Conservation (phyloP, 2,888 invertebrate species). For the Drosophila sordidula region DNA sequence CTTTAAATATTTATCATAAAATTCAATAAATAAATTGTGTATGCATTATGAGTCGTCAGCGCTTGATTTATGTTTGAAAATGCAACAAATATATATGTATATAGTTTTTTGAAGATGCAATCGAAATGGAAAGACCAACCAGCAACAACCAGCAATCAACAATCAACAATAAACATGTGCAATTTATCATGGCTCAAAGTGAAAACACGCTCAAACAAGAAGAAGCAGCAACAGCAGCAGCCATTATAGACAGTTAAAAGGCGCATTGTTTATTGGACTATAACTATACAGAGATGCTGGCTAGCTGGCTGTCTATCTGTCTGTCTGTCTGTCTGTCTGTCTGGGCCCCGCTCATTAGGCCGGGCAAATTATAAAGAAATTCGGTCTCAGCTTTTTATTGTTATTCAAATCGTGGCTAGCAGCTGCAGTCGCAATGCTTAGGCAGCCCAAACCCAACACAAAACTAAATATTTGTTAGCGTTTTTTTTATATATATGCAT, state of each 20-base stretch:
- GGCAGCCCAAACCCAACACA: conserved; percentile 40
- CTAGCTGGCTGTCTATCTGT: too few species aligned
- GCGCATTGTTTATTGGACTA: conserved; percentile 71
- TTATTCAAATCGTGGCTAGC: conserved; percentile 54
- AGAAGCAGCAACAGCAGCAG: conserved; percentile 24
- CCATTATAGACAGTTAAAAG: conserved; percentile 15
- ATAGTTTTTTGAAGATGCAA: conserved; percentile 56
- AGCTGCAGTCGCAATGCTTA: conserved; percentile 35
- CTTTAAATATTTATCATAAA: conserved; percentile 43
- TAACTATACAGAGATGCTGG: conserved; percentile 59
- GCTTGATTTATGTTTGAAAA: conserved; percentile 71
- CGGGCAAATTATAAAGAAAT: conserved; percentile 47
- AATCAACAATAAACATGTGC: conserved; percentile 55
- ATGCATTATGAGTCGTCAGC: conserved; percentile 66
- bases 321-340: conserved; percentile 5
- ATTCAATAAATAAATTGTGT: conserved; percentile 68
- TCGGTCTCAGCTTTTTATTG: conserved; percentile 26
- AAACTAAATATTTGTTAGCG: conserved; percentile 27
- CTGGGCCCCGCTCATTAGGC: conserved; percentile 60
- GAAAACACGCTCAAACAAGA: conserved; percentile 56
- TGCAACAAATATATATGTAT: conserved; percentile 21
- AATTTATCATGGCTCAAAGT: conserved; percentile 72
- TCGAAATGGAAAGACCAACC: conserved; percentile 52
- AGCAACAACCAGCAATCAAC: conserved; percentile 25
- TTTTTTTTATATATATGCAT: conserved; percentile 1